phyloP scores from a whole-genome alignment of 2,113 vertebrate species.

The Neotoma lepida region DNA sequence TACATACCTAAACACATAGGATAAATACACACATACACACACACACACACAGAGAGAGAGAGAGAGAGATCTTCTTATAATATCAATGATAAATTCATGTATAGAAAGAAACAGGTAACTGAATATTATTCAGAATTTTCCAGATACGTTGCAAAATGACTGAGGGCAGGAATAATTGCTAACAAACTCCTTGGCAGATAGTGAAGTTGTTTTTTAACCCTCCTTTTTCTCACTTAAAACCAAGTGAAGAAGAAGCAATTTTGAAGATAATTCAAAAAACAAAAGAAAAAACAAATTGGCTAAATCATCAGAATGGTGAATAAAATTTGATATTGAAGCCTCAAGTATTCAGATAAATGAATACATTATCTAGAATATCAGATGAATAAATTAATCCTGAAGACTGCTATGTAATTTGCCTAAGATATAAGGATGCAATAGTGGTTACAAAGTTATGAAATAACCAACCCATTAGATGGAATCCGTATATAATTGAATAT shows the following conservation, averaged over 20 bases:
- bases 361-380: constrained; percentile 19
- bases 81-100: background rate
- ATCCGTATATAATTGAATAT: background rate
- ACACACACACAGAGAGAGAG: background rate
- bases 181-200: background rate
- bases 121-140: background rate
- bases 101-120: background rate
- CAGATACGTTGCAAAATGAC: background rate
- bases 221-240: background rate
- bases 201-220: background rate
- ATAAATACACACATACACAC: background rate
- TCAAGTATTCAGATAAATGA: constrained; percentile 58
- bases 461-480: background rate
- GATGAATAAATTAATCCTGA: constrained; percentile 55
- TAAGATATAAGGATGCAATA: background rate
- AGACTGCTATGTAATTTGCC: background rate
- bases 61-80: too few relatives aligned
- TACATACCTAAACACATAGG: background rate
- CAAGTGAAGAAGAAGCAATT: constrained; percentile 17
- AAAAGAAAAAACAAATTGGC: background rate
- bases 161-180: background rate
- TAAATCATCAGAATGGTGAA: constrained; percentile 55
- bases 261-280: constrained; percentile 34
- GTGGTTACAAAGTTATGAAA: background rate
- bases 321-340: constrained; percentile 31